Evolutionary conservation across 30 jellyfish, hydroid and myxozoan genomes (phyloP).

Genomic region (Rhopilema esculentum): DNA sequence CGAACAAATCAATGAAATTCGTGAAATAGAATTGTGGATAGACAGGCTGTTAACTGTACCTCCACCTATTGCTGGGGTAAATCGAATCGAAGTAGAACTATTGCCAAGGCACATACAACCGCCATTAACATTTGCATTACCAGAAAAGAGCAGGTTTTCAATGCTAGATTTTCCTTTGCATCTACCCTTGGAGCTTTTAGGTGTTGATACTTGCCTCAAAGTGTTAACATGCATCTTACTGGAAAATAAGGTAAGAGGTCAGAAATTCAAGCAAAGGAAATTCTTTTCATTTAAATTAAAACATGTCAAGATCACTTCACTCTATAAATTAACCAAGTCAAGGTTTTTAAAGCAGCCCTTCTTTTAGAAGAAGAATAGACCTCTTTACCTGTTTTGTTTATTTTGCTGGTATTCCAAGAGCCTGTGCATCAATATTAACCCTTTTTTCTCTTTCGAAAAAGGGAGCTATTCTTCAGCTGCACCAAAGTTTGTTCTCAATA

Average conservation of each 20-base stretch:
- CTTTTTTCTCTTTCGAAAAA: no score
- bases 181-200: slow-evolving; percentile 85
- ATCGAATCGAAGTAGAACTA: slow-evolving; percentile 87
- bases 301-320: no score
- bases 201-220: slow-evolving; percentile 92
- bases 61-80: slow-evolving; percentile 79
- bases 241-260: slow-evolving; percentile 84
- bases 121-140: slow-evolving; percentile 95
- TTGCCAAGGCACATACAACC: slow-evolving; percentile 95
- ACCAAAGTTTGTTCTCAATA: no score
- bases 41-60: slow-evolving; percentile 74
- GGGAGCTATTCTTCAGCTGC: no score
- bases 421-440: no score
- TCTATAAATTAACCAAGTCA: no score
- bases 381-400: no score
- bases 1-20: slow-evolving; percentile 46
- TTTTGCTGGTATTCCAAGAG: no score
- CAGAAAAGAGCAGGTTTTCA: slow-evolving; percentile 93
- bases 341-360: no score
- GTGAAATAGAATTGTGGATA: slow-evolving; percentile 85
- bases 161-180: slow-evolving; percentile 88
- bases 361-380: no score
- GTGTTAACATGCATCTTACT: slow-evolving; percentile 83
- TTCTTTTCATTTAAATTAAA: no score
- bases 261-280: neutral